Percentiles rank a stretch among this genome's conserved stretches.
These are phyloP conservation scores for Cepphus grylle DNA, from an alignment of 2,113 vertebrate genomes.

Conservation along the genomic window DNA sequence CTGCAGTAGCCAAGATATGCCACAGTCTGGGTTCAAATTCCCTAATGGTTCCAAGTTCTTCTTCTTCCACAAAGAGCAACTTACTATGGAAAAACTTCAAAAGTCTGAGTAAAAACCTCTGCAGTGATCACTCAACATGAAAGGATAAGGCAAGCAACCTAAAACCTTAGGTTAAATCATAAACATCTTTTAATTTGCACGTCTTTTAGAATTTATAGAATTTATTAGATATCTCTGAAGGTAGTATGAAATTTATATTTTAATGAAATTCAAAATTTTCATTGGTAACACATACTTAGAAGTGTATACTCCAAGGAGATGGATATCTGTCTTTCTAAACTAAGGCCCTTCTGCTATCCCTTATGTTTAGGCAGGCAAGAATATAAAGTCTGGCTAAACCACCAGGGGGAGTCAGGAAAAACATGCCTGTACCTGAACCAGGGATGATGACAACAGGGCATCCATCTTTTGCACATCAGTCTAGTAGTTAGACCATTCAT, in stretches of 20 bases:
- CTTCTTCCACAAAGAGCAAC: background rate
- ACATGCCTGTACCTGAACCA: background rate
- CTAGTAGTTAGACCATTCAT: background rate
- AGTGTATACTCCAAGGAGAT: background rate
- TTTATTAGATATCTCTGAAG: background rate
- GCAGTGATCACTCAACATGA: background rate
- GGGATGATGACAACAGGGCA: background rate
- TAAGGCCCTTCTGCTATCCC: background rate
- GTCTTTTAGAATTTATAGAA: background rate
- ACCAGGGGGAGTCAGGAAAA: background rate
- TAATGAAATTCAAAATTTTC: background rate
- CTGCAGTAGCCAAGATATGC: background rate
- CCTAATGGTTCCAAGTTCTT: background rate
- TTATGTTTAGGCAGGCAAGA: background rate
- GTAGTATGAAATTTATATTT: background rate
- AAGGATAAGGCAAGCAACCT: background rate
- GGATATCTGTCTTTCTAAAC: background rate
- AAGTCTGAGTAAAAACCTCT: background rate
- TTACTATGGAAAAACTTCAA: background rate
- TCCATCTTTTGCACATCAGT: background rate
- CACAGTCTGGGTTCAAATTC: background rate
- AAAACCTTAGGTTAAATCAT: background rate
- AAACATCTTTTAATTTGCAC: background rate
- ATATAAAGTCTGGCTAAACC: background rate
- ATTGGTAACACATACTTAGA: rapidly evolving